Evolutionary conservation across 2,888 invertebrate genomes (phyloP), one percentile per base, ranked within the genome.

Genomic region (Shargacucullia verbasci): DNA sequence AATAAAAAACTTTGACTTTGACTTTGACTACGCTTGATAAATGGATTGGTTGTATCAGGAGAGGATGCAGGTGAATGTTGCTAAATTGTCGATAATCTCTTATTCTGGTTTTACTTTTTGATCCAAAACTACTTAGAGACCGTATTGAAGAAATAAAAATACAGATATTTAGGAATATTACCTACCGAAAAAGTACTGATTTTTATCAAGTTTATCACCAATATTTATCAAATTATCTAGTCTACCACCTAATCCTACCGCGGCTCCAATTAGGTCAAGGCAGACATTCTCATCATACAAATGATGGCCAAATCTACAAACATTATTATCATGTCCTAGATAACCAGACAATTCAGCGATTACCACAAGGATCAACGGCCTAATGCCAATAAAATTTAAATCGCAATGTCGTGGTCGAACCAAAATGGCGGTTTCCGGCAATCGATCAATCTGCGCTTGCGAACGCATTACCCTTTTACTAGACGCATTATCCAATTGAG

Each of bases 381-480:
- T 50, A 11, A 14, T 12, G 27, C n/a, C 10, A 47, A 48, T 65
- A 56, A 52, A 56, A 60, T 52, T 48, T 37, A 59, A 68, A 65
- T 70, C 50, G 68, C 68, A 70, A 70, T 59, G 72, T 68, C 55
- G 69, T 57, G 48, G 73, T 39, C 37, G 33, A 53, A 58, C 34
- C 68, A 67, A 63, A 75, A 86, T 84, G 79, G 70, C 79, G 73
- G 77, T 80, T 85, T 91, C 90, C 91, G 85, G 89, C 78, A 78
- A 88, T 89, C 89, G 85, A 90, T 91, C 90, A 90, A 88, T 87
- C 85, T 86, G 88, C 86, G 84, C 80, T 56, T 61, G 59, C 72
- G 80, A 78, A 79, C 79, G 64, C 72, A 57, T 60, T 70, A 72
- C 75, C 73, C 70, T 72, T 70, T 72, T 65, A 68, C 59, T 44